A percentile compares a stretch with the other conserved stretches of the same genome.
phyloP scores from a whole-genome alignment of 2,888 invertebrate species.

The Idaea straminata region DNA sequence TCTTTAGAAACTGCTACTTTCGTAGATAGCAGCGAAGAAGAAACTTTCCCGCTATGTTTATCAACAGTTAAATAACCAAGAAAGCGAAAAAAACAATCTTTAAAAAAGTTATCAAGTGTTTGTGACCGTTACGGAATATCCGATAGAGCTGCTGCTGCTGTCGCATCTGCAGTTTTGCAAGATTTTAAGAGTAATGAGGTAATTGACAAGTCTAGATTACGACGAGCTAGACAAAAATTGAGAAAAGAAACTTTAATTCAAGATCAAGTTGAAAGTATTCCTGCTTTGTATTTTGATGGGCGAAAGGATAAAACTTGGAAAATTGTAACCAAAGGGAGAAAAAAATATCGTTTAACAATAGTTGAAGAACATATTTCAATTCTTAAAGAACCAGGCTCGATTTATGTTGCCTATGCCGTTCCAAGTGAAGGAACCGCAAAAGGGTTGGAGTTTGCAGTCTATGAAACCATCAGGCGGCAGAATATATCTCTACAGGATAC shows the following conservation, averaged over 20 bases:
- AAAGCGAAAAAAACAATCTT: background rate
- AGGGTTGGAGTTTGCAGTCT: constrained; percentile 8
- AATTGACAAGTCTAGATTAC: constrained; percentile 27
- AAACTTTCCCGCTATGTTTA: constrained; percentile 3
- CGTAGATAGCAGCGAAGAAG: constrained; percentile 3
- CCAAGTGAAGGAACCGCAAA: constrained; percentile 11
- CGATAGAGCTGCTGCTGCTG: constrained; percentile 23
- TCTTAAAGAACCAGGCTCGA: constrained; percentile 11
- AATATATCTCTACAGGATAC: background rate
- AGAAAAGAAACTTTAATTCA: background rate
- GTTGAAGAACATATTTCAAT: constrained; percentile 4
- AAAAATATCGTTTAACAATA: constrained; percentile 2
- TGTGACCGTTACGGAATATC: constrained; percentile 24
- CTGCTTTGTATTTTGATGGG: constrained; percentile 30
- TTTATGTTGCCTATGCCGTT: constrained; percentile 14
- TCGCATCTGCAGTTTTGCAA: constrained; percentile 23
- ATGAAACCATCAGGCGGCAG: background rate
- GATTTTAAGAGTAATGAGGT: constrained; percentile 24
- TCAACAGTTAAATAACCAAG: background rate
- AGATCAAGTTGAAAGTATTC: constrained; percentile 8
- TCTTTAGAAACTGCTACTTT: background rate
- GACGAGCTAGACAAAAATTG: constrained; percentile 16
- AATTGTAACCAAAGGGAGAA: constrained; percentile 9
- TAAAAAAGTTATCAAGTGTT: constrained; percentile 3
- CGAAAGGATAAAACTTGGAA: constrained; percentile 27